These are phyloP conservation scores for Penaeus japonicus DNA, from an alignment of 1,140 invertebrate species.

Conservation along the genomic window DNA sequence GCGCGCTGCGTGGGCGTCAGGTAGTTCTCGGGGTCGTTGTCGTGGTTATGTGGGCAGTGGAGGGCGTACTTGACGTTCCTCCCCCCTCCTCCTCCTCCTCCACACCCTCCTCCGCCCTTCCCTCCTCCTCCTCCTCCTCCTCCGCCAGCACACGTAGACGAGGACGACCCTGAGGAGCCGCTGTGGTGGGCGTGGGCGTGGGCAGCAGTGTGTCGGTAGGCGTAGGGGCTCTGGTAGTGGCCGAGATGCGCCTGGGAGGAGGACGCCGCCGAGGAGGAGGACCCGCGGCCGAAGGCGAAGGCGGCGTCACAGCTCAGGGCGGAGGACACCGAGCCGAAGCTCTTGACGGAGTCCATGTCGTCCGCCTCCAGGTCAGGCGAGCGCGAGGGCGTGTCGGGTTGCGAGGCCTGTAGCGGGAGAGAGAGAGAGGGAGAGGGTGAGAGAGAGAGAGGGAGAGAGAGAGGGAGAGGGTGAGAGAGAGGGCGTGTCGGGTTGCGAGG, in stretches of 20 bases:
- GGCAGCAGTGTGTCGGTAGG: too few species aligned
- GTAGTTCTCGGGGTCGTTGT: slow-evolving; percentile 78
- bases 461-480: not conserved
- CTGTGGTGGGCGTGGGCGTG: too few species aligned
- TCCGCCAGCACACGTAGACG: too few species aligned
- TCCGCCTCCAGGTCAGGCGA: slow-evolving; percentile 30
- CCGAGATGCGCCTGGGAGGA: not conserved
- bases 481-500: slow-evolving; percentile 37
- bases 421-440: not conserved
- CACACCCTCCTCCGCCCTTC: not conserved
- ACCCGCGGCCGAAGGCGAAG: slow-evolving; percentile 35
- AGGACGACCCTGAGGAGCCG: too few species aligned
- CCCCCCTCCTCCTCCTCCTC: not conserved
- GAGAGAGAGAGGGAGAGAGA: too few species aligned
- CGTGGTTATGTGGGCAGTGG: slow-evolving; percentile 81
- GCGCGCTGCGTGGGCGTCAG: slow-evolving; percentile 85
- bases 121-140: not conserved
- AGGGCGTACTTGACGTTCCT: slow-evolving; percentile 62
- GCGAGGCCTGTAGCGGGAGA: slow-evolving; percentile 11
- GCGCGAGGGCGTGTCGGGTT: slow-evolving; percentile 38
- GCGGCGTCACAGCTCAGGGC: slow-evolving; percentile 45
- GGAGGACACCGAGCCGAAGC: slow-evolving; percentile 38
- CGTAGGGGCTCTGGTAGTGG: not conserved
- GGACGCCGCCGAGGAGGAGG: slow-evolving; percentile 26
- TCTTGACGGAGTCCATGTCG: slow-evolving; percentile 44